phyloP scores from a whole-genome alignment of 2,888 invertebrate genomes.

The Boloria selene region DNA sequence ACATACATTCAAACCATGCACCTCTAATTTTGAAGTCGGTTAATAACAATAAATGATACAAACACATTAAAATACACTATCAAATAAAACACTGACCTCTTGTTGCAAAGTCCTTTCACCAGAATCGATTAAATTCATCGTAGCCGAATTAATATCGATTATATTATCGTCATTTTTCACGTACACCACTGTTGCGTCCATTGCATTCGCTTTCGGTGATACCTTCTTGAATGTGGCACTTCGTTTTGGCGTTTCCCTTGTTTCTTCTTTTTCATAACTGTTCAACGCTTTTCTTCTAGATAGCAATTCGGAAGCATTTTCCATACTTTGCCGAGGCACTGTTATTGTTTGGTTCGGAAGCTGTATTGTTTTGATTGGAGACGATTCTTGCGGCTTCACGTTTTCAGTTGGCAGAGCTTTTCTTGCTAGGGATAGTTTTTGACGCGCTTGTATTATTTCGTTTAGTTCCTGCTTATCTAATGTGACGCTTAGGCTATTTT shows the following conservation, averaged over 20 bases:
- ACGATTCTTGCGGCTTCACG: constrained; percentile 58
- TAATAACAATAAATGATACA: neutral
- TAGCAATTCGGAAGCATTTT: constrained; percentile 71
- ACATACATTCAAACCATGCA: too few relatives aligned
- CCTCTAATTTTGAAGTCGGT: too few relatives aligned
- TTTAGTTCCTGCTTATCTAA: constrained; percentile 74
- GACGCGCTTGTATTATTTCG: constrained; percentile 75
- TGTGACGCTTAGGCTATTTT: constrained; percentile 68
- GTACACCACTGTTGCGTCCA: constrained; percentile 69
- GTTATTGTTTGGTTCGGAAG: constrained; percentile 74
- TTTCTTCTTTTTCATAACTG: constrained; percentile 60
- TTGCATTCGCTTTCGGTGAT: constrained; percentile 58
- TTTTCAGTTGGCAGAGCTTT: constrained; percentile 68
- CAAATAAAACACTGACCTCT: constrained; percentile 50
- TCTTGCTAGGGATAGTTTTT: constrained; percentile 71
- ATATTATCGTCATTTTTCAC: constrained; percentile 62
- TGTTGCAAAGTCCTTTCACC: constrained; percentile 57
- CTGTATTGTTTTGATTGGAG: constrained; percentile 67
- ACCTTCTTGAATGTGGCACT: constrained; percentile 71
- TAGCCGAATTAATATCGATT: constrained; percentile 76
- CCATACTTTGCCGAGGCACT: constrained; percentile 69
- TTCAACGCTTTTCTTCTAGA: constrained; percentile 65
- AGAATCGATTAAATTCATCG: constrained; percentile 66
- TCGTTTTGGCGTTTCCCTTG: constrained; percentile 64
- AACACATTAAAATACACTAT: neutral